phyloP scores from a whole-genome alignment of 1,140 invertebrate species.

The Bombus haemorrhoidalis region DNA sequence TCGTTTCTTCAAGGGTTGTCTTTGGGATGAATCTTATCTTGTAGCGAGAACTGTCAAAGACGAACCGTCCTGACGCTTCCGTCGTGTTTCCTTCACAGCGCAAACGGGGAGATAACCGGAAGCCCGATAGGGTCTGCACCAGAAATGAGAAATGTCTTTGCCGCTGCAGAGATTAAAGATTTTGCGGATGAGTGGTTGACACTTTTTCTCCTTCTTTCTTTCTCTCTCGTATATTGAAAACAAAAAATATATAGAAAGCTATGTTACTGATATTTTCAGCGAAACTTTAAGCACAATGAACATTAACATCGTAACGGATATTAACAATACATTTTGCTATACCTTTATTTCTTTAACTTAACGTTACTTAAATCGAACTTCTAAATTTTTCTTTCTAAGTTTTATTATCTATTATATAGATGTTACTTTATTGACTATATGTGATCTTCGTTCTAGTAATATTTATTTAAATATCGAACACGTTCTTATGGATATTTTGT shows the following conservation, averaged over 20 bases:
- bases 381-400: not conserved
- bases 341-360: not conserved
- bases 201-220: conserved; percentile 34
- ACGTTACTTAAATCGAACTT: not conserved
- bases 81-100: conserved; percentile 66
- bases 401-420: not conserved
- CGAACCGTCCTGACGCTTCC: conserved; percentile 76
- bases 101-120: conserved; percentile 78
- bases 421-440: not conserved
- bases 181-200: conserved; percentile 62
- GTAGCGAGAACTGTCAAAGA: conserved; percentile 79
- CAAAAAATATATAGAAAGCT: not conserved
- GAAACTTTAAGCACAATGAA: not conserved
- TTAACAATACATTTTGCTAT: not conserved
- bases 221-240: not conserved
- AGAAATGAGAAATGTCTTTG: conserved; percentile 82
- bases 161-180: conserved; percentile 71
- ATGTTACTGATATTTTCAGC: not conserved
- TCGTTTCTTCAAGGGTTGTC: conserved; percentile 64
- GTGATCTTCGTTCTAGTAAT: not conserved
- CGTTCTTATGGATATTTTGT: not conserved
- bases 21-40: conserved; percentile 77
- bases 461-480: not conserved
- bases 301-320: not conserved
- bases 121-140: conserved; percentile 77